Conservation (phyloP, 2,113 vertebrate genomes). For the Oreochromis spilurus region DNA sequence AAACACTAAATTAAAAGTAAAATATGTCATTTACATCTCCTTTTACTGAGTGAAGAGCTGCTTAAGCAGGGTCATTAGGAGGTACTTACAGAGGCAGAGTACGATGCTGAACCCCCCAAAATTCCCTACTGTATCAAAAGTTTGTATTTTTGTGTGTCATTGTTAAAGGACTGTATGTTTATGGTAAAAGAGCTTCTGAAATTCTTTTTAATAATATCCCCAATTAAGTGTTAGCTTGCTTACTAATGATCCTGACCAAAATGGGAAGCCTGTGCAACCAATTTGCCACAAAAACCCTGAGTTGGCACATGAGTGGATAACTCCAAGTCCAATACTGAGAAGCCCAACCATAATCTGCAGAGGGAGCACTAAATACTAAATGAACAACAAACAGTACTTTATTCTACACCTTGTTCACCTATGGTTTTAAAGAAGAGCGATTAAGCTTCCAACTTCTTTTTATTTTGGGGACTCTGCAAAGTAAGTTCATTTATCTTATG, state of each 20-base stretch:
- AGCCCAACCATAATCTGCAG: not conserved
- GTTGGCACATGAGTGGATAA: not conserved
- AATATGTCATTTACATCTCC: not conserved
- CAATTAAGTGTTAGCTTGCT: not conserved
- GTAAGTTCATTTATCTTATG: not conserved
- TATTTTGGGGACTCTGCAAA: not conserved
- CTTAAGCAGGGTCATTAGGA: not conserved
- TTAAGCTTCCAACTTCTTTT: not conserved
- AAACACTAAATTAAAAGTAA: not conserved
- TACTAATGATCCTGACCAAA: not conserved
- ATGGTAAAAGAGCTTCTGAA: not conserved
- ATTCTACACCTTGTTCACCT: not conserved
- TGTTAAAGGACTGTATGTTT: not conserved
- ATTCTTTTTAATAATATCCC: not conserved
- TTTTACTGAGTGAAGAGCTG: rapidly evolving
- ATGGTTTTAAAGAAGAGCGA: rapidly evolving
- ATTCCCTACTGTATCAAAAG: not conserved
- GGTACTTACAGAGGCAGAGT: not conserved
- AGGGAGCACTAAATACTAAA: not conserved
- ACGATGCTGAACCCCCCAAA: not conserved
- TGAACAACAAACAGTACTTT: rapidly evolving
- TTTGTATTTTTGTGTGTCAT: not conserved
- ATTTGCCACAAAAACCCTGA: not conserved
- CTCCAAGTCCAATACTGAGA: not conserved
- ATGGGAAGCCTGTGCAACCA: not conserved